Conservation (phyloP, 2,888 invertebrate species). For the Drosophila nigricruria region DNA sequence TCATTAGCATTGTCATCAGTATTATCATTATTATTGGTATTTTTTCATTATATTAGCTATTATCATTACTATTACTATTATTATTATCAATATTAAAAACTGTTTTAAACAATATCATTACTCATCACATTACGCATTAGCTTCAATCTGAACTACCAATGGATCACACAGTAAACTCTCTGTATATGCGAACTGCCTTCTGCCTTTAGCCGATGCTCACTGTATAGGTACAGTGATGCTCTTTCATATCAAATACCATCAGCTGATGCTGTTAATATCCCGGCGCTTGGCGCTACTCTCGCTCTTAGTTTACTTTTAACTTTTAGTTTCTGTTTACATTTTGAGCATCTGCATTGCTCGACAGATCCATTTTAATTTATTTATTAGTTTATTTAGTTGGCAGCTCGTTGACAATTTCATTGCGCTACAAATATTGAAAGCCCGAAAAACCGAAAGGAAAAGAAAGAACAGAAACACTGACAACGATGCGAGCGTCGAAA, state of each 20-base stretch:
- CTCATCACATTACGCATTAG: neutral
- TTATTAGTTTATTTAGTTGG: slow-evolving; percentile 65
- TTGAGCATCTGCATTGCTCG: slow-evolving; percentile 33
- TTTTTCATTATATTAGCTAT: neutral
- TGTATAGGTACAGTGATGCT: slow-evolving; percentile 7
- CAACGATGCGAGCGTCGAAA: slow-evolving; percentile 24
- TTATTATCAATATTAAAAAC: neutral
- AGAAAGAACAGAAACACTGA: slow-evolving; percentile 10
- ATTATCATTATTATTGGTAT: neutral
- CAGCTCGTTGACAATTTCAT: slow-evolving; percentile 69
- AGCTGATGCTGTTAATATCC: slow-evolving; percentile 25
- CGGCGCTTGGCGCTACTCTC: slow-evolving; percentile 21
- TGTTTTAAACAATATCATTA: neutral
- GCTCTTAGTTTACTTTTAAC: slow-evolving; percentile 13
- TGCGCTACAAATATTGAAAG: slow-evolving; percentile 55
- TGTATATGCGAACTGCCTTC: neutral
- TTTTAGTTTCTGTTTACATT: slow-evolving; percentile 16
- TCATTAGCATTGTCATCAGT: neutral
- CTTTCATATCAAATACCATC: neutral
- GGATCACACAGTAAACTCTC: neutral
- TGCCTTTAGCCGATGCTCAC: slow-evolving; percentile 14
- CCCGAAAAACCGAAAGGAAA: neutral
- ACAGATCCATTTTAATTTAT: slow-evolving; percentile 37
- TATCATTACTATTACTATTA: neutral
- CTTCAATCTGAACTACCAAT: neutral